Conservation (phyloP, 92 coral and sea anemone species). For the Bergia puertoricense region DNA sequence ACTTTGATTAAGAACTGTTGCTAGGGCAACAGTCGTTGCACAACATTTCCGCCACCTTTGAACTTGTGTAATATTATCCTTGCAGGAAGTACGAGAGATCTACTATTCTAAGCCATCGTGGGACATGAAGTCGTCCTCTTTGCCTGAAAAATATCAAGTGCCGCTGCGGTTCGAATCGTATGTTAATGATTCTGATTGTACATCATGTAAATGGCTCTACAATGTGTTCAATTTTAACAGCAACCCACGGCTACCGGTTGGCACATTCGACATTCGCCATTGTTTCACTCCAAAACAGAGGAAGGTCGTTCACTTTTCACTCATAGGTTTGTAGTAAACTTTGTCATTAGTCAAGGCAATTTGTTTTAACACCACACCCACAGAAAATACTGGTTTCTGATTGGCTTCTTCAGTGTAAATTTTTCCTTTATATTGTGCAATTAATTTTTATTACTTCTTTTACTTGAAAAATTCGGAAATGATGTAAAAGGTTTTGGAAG, state of each 20-base stretch:
- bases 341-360: background rate
- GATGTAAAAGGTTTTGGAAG: too few relatives aligned
- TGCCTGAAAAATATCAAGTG: slow-evolving; percentile 59
- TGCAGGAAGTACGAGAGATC: slow-evolving; percentile 52
- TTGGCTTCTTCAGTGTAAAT: too few relatives aligned
- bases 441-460: too few relatives aligned
- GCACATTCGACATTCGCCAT: slow-evolving; percentile 60
- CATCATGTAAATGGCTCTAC: background rate
- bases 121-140: slow-evolving; percentile 58
- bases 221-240: slow-evolving; percentile 66
- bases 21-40: background rate
- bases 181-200: background rate
- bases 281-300: slow-evolving; percentile 55
- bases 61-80: background rate
- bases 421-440: too few relatives aligned
- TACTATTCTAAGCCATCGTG: slow-evolving; percentile 70
- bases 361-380: too few relatives aligned
- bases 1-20: background rate
- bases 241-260: slow-evolving; percentile 48
- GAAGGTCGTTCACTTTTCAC: slow-evolving; percentile 16
- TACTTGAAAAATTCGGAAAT: too few relatives aligned
- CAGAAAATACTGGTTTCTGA: too few relatives aligned
- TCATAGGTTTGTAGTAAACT: slow-evolving; percentile 16
- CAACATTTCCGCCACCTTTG: background rate
- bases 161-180: slow-evolving; percentile 48